These are phyloP conservation scores for Drymodes brunneopygia DNA, from an alignment of 2,113 vertebrate genomes.

Conservation along the genomic window DNA sequence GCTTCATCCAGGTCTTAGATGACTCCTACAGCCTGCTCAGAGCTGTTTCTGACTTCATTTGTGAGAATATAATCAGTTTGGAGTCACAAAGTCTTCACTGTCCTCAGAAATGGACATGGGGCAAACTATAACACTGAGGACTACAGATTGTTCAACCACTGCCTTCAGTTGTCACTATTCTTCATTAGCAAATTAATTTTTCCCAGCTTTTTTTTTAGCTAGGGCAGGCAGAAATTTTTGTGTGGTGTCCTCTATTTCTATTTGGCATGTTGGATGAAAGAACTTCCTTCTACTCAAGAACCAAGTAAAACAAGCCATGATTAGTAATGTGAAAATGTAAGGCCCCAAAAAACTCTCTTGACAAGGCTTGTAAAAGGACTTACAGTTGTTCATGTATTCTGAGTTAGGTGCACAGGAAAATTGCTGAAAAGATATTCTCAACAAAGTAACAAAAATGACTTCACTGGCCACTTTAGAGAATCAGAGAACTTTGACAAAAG, in stretches of 20 bases:
- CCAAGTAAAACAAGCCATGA: not conserved
- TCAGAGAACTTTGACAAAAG: not conserved
- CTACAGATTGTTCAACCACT: not conserved
- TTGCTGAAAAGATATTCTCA: not conserved
- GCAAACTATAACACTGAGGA: not conserved
- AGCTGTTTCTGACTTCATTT: not conserved
- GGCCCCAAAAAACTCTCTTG: not conserved
- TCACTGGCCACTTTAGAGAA: not conserved
- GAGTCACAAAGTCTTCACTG: rapidly evolving
- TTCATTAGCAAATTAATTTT: not conserved
- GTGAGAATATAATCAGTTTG: not conserved
- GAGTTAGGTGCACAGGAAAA: rapidly evolving
- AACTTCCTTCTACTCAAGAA: not conserved
- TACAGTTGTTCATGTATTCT: not conserved
- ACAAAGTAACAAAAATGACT: not conserved
- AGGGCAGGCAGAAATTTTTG: not conserved
- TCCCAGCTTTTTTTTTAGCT: not conserved
- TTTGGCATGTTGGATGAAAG: rapidly evolving
- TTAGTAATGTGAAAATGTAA: not conserved
- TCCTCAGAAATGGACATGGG: not conserved
- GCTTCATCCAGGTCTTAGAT: not conserved
- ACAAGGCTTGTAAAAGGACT: not conserved
- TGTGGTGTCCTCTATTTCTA: not conserved
- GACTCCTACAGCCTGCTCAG: not conserved
- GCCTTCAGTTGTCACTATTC: not conserved